Evolutionary conservation across 2,888 invertebrate genomes (phyloP).

Genomic region (Seira sanloemensis): DNA sequence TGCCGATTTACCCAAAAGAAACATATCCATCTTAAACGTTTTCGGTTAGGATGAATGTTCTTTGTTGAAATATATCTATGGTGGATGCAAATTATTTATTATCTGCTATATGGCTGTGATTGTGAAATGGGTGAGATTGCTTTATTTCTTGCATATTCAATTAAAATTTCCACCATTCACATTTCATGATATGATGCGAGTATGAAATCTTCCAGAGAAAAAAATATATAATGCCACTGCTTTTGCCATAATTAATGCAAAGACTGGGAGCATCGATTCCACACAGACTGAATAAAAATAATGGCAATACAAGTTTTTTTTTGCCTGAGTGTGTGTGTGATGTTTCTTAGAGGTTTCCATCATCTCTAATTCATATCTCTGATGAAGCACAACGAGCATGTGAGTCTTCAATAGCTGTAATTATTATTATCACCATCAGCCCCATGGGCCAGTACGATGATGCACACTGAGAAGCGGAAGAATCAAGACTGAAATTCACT

Average conservation of each 20-base stretch:
- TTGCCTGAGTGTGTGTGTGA: too few relatives aligned
- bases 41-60: background rate
- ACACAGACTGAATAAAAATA: background rate
- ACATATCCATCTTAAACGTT: background rate
- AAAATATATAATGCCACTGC: too few relatives aligned
- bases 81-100: too few relatives aligned
- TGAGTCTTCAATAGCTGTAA: background rate
- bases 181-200: background rate
- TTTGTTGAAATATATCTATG: too few relatives aligned
- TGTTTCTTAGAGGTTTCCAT: too few relatives aligned
- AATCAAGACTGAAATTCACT: background rate
- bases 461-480: conserved; percentile 11
- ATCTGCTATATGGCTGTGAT: too few relatives aligned
- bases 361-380: too few relatives aligned
- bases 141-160: background rate
- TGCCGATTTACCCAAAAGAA: background rate
- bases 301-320: background rate
- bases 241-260: too few relatives aligned
- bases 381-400: background rate
- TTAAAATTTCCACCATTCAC: background rate
- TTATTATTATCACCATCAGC: background rate
- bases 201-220: background rate
- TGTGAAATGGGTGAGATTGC: background rate
- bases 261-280: background rate
- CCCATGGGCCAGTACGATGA: background rate